Percentiles rank a stretch among this genome's conserved stretches.
Evolutionary conservation across 2,113 vertebrate genomes (phyloP).

Genomic region (Lophotis ruficrista): DNA sequence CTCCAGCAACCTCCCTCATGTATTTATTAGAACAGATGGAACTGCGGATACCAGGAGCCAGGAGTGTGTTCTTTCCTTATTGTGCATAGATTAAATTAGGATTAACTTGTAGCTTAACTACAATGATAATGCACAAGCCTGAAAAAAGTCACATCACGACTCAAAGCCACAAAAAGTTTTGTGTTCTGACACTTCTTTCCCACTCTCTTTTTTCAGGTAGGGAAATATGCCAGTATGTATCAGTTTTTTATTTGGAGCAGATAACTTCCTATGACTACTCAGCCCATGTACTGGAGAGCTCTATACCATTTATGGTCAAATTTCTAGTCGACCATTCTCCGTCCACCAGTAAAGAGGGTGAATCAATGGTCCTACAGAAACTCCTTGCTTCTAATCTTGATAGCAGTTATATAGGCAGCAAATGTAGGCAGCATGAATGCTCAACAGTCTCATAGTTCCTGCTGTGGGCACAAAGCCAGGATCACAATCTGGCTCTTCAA

Average conservation of each 20-base stretch:
- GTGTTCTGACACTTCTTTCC: background rate
- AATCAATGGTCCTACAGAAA: background rate
- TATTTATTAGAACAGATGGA: background rate
- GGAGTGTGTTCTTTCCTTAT: background rate
- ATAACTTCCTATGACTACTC: background rate
- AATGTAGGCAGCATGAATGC: background rate
- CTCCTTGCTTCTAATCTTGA: background rate
- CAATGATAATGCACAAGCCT: background rate
- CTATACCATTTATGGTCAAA: background rate
- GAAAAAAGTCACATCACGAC: background rate
- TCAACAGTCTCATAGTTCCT: slow-evolving; percentile 34
- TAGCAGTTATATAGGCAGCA: background rate
- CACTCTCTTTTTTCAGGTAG: background rate
- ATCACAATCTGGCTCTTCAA: slow-evolving; percentile 57
- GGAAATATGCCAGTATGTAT: background rate
- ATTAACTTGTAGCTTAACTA: background rate
- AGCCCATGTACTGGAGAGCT: background rate
- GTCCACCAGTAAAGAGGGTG: background rate
- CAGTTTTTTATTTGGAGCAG: background rate
- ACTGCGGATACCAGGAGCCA: background rate
- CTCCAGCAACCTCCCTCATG: background rate
- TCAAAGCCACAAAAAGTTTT: background rate
- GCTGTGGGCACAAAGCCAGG: slow-evolving; percentile 44
- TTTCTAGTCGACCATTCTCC: background rate
- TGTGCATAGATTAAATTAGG: background rate